These are phyloP conservation scores for Tenodera sinensis DNA, from an alignment of 2,888 invertebrate species.

Conservation along the genomic window DNA sequence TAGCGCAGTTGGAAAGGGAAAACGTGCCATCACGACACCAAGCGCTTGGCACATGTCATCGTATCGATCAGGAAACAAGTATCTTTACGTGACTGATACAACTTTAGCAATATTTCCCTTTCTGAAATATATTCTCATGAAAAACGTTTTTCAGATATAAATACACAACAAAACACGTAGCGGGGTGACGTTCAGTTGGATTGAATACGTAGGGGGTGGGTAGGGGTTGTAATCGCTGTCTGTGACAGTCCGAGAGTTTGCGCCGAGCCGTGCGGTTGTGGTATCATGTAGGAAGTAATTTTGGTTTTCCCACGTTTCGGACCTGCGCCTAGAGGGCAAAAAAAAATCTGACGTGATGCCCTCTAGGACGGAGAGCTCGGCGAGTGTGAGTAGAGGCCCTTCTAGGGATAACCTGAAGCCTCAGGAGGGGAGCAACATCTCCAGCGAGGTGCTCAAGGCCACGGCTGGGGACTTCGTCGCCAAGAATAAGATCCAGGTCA, in stretches of 20 bases:
- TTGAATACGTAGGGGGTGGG: not conserved
- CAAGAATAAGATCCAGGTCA: conserved; percentile 38
- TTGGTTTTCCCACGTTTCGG: not conserved
- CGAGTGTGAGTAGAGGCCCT: not conserved
- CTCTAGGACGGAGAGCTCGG: not conserved
- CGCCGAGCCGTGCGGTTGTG: not conserved
- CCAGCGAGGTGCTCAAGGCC: not conserved
- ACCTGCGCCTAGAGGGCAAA: conserved; percentile 36
- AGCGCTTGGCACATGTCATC: too few species aligned
- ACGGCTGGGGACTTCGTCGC: conserved; percentile 34
- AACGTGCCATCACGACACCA: not conserved
- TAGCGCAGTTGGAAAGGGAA: too few species aligned
- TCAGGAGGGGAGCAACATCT: not conserved
- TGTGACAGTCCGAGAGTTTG: not conserved
- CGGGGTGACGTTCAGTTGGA: not conserved
- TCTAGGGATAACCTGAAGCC: not conserved
- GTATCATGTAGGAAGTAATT: not conserved
- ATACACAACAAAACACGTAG: not conserved
- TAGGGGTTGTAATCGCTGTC: too few species aligned
- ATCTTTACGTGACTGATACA: not conserved
- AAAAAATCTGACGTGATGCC: conserved; percentile 38
- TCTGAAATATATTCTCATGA: not conserved
- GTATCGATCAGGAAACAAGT: not conserved
- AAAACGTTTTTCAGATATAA: not conserved
- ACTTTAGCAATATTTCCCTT: not conserved